Evolutionary conservation across 2,888 invertebrate species (phyloP), one percentile per base, ranked within the genome.

Genomic region (Aphelenchoides bicaudatus): DNA sequence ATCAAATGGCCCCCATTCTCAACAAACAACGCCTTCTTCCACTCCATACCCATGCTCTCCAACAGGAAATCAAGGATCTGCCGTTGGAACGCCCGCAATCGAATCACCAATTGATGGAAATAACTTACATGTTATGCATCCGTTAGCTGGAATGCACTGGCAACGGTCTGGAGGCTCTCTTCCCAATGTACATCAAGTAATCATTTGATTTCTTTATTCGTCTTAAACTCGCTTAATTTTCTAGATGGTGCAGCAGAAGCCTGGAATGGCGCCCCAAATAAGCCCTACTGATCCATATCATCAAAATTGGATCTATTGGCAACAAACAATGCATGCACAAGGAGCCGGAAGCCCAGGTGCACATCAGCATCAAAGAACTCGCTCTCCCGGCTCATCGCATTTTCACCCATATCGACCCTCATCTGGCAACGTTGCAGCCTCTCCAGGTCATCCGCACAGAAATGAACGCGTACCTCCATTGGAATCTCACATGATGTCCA

Each of bases 151-250:
- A 16, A 61, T 55, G 47, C 38, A 46, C 6, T 67, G 56, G 69
- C 50, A 70, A 3, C 37, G 70, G 47, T 29, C 68, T 21, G 61
- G 76, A 5, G 73, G 76, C 39, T 75, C 75, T 3, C 62, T 78
- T 6, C 76, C 76, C 2, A 77, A 76, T 47, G 73, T 76, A 29
- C 74, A 76, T 54, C 61, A 67, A 28, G 59, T 67, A 30, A 21
- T 27, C 21, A 46, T 59, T 58, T 56, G n/a, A n/a, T n/a, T n/a
- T n/a, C n/a, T n/a, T n/a, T n/a, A n/a, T n/a, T n/a, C n/a, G n/a
- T n/a, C n/a, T n/a, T n/a, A n/a, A n/a, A n/a, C n/a, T n/a, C n/a
- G n/a, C n/a, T n/a, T n/a, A n/a, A n/a, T n/a, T n/a, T n/a, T n/a
- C n/a, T n/a, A n/a, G n/a, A n/a, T n/a, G n/a, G n/a, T n/a, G n/a